Evolutionary conservation across 2,113 vertebrate genomes (phyloP).

Genomic region (Tricholaema leucomelas): DNA sequence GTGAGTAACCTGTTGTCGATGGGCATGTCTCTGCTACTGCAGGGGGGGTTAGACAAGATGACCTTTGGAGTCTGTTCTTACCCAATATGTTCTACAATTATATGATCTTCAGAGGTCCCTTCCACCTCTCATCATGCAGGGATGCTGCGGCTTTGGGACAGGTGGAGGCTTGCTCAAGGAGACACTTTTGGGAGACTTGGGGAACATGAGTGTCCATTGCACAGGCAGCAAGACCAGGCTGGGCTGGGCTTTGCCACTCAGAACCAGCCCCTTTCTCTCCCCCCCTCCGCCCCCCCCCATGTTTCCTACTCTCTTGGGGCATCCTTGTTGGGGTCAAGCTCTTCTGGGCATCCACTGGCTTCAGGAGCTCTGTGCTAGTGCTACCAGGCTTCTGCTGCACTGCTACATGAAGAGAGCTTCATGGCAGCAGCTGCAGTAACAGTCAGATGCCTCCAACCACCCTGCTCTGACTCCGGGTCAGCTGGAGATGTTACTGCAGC

Average conservation of each 20-base stretch:
- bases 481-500: rapidly evolving
- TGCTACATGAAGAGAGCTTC: background rate
- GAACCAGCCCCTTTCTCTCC: background rate
- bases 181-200: background rate
- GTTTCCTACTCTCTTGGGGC: background rate
- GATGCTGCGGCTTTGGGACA: no score
- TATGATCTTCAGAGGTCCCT: no score
- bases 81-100: no score
- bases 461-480: background rate
- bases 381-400: background rate
- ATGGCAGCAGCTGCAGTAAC: background rate
- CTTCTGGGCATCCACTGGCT: background rate
- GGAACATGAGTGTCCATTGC: rapidly evolving
- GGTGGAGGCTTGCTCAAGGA: background rate
- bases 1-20: no score
- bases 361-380: rapidly evolving
- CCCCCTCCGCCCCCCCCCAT: no score
- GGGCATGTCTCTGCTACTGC: no score
- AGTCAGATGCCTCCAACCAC: background rate
- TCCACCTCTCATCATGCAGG: no score
- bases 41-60: no score
- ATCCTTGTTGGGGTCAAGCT: background rate
- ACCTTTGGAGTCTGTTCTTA: no score
- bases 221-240: background rate
- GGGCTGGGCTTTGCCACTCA: background rate